Conservation (phyloP, 2,888 invertebrate genomes). For the Xestia rhomboidea region DNA sequence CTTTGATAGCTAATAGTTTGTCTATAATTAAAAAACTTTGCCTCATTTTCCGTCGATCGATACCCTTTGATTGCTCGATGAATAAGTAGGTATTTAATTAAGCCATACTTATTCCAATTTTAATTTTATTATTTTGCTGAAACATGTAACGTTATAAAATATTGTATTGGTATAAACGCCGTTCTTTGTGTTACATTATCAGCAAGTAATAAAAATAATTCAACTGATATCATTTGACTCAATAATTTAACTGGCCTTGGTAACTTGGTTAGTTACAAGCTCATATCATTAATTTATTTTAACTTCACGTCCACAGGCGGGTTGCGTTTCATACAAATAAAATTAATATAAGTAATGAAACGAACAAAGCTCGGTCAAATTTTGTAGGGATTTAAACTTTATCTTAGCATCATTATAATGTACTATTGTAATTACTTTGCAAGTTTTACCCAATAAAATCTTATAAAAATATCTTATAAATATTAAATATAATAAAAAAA, state of each 20-base stretch:
- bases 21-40: slow-evolving; percentile 2
- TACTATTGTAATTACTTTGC: not conserved
- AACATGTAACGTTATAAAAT: slow-evolving; percentile 10
- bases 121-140: not conserved
- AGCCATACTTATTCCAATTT: not conserved
- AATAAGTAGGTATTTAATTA: not conserved
- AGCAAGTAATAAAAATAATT: slow-evolving; percentile 18
- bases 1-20: not conserved
- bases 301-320: not conserved
- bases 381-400: not conserved
- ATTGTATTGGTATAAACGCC: not conserved
- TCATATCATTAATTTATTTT: slow-evolving; percentile 20
- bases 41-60: not conserved
- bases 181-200: slow-evolving; percentile 21
- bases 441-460: not conserved
- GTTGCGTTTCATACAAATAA: not conserved
- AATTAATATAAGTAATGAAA: not conserved
- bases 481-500: too few species aligned
- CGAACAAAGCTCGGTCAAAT: not conserved
- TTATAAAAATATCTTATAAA: not conserved
- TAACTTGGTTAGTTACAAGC: not conserved
- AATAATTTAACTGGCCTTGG: slow-evolving; percentile 22
- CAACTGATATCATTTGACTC: slow-evolving; percentile 21
- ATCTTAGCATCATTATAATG: not conserved
- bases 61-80: not conserved